phyloP scores from a whole-genome alignment of 2,797 vertebrate species.

The Anniella stebbinsi region DNA sequence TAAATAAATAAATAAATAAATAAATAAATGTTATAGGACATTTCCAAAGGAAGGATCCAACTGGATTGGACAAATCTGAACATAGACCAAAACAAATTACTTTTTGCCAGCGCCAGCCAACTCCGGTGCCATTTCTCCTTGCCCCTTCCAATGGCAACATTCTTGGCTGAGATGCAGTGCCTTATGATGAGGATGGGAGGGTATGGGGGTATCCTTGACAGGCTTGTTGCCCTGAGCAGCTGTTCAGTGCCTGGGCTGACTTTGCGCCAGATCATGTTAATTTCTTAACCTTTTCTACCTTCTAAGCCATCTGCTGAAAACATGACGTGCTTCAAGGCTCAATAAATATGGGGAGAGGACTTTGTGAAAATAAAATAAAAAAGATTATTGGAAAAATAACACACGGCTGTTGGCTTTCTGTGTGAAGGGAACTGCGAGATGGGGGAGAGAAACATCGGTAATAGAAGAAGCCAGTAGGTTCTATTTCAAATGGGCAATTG shows the following conservation, averaged over 20 bases:
- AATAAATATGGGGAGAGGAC: background rate
- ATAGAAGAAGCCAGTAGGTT: too few relatives aligned
- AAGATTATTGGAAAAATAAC: background rate
- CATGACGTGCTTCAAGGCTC: background rate
- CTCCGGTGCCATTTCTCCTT: background rate
- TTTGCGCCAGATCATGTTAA: conserved; percentile 18
- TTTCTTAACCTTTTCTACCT: conserved; percentile 4
- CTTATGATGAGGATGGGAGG: background rate
- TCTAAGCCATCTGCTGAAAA: conserved; percentile 30
- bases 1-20: too few relatives aligned
- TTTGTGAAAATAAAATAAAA: background rate
- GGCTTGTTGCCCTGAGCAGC: background rate
- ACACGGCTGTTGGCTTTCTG: background rate
- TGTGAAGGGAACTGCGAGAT: background rate
- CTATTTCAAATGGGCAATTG: background rate
- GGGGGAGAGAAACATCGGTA: background rate
- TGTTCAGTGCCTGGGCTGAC: background rate
- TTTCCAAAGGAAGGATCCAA: background rate
- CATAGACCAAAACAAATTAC: background rate
- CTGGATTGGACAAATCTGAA: background rate
- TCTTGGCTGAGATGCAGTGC: background rate
- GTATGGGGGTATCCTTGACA: background rate
- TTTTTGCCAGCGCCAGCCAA: background rate
- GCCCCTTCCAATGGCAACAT: background rate
- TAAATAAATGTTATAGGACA: too few relatives aligned